Evolutionary conservation across 2,888 invertebrate species (phyloP), one percentile per base, ranked within the genome.

Genomic region (Brachyopa scutellaris): DNA sequence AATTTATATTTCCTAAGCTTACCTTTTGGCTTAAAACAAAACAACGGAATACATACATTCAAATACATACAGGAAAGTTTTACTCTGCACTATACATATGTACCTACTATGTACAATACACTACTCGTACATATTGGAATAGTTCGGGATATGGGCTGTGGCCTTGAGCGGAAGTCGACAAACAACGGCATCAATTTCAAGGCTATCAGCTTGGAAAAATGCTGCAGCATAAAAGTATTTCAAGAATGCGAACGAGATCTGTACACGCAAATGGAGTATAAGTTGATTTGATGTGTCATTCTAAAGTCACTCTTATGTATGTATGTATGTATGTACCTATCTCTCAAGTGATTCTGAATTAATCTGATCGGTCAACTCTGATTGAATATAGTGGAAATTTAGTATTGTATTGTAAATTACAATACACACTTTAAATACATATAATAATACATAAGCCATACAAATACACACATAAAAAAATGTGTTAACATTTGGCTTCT

Each of bases 111-210:
- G 47, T 17, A 26, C 31, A 0, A 19, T n/a, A n/a, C 23, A 26
- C 53, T 55, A n/a, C 17, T 40, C 51, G 51, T 19, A 4, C n/a
- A n/a, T 19, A 26, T 38, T 57, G 26, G 49, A 73, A 45, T 53
- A 19, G 74, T 80, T 77, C 62, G 67, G 57, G 61, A 69, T 57
- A 69, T 77, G 59, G 73, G 57, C 26, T 79, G 70, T 83, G 83
- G 78, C 84, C 84, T 83, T 84, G 83, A 26, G 26, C 83, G 49
- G 83, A 78, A 79, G 51, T 72, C 47, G 17, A 70, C 57, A 78
- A 36, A 15, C 67, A 53, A 61, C 67, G 62, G 53, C 76, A 64
- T 69, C 42, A 40, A 59, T 42, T 51, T 80, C 76, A 80, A 76
- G 80, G 76, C 80, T 64, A 51, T 64, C 76, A 69, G 55, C 69